Evolutionary conservation across 1,140 invertebrate species (phyloP), one percentile per base, ranked within the genome.

Genomic region (Zelostemma sp.): DNA sequence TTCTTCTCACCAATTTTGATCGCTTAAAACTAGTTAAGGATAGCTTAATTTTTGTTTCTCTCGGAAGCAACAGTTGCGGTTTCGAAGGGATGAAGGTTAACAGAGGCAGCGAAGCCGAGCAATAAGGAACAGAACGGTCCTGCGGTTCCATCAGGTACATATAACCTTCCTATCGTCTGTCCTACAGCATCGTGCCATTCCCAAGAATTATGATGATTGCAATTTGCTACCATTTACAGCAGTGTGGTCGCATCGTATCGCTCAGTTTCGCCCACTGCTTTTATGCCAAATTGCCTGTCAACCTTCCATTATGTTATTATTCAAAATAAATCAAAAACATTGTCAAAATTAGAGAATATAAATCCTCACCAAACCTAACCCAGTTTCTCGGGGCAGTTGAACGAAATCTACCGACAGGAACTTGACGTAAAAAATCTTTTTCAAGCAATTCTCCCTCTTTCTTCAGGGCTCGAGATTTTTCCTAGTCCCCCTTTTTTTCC

Each of bases 81-180:
- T 40, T 74, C 54, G 1, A 19, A 19, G 43, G 17, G 43, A 19
- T 46, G 16, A 40, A 33, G 47, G 19, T 17, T 18, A 63, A 56
- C 40, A 48, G 41, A 64, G 65, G 57, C 63, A 55, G 50, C 31
- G 71, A 69, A 72, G 66, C 73, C 73, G 73, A 66, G 76, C 75
- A 82, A 82, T 82, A 80, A 81, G 80, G 79, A 82, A 82, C 80
- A 80, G 72, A 79, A 79, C 67, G 76, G 79, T 74, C 66, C 74
- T 82, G 80, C 77, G 80, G 80, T 82, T 75, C 56, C 59, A 49
- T 45, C 40, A 8, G 8, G 12, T 15, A 43, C 40, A 51, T 47
- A 38, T 33, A 49, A 38, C 14, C 40, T 43, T 8, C 11, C 40
- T 15, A 21, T 43, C 11, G 51, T 38, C 50, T 62, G 53, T 62